Evolutionary conservation across 2,113 vertebrate species (phyloP).

Genomic region (Apaloderma vittatum): DNA sequence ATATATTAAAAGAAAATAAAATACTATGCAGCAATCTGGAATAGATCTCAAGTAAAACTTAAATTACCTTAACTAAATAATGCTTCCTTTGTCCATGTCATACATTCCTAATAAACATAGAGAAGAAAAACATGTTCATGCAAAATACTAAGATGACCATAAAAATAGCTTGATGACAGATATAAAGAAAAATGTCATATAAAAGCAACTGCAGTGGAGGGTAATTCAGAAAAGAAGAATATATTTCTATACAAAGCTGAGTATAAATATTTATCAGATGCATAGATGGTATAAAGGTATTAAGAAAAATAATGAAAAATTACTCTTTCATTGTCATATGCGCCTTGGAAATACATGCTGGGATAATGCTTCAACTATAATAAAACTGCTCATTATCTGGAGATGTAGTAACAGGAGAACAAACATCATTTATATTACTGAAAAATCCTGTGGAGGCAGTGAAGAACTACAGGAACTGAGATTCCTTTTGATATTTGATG

Average conservation of each 20-base stretch:
- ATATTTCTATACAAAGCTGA: background rate
- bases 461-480: background rate
- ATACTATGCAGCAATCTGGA: background rate
- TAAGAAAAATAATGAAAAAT: conserved; percentile 57
- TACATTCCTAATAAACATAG: background rate
- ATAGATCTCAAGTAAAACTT: background rate
- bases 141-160: background rate
- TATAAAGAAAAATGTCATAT: background rate
- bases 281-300: conserved; percentile 4
- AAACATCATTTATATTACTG: conserved; percentile 17
- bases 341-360: conserved; percentile 45
- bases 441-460: background rate
- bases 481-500: conserved; percentile 23
- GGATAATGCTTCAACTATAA: conserved; percentile 51
- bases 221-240: conserved; percentile 5
- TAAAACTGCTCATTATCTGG: conserved; percentile 64
- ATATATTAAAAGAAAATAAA: background rate
- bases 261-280: conserved; percentile 52
- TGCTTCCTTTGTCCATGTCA: background rate
- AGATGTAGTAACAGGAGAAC: conserved; percentile 42
- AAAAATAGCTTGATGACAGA: background rate
- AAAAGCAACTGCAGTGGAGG: background rate
- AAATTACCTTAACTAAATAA: background rate
- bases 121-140: background rate
- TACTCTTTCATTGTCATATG: conserved; percentile 30